Conservation (phyloP, 2,888 invertebrate genomes). For the Andrena bicolor region DNA sequence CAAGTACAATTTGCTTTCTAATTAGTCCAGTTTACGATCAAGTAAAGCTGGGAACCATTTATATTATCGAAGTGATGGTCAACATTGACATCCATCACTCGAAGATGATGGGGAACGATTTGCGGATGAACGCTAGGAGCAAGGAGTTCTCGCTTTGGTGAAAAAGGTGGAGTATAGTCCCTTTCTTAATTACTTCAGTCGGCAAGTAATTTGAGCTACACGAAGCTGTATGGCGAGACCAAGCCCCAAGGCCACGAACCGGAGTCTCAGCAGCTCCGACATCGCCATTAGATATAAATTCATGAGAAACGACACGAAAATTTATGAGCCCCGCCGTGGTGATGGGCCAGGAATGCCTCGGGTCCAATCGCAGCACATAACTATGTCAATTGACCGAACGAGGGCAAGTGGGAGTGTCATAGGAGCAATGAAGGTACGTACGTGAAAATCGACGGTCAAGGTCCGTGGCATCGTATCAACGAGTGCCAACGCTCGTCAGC, state of each 20-base stretch:
- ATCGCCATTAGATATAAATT: background rate
- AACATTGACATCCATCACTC: too few species aligned
- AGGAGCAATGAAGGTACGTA: conserved; percentile 28
- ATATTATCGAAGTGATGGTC: too few species aligned
- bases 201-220: too few species aligned
- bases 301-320: conserved; percentile 16
- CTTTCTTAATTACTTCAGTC: too few species aligned
- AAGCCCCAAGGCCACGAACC: background rate
- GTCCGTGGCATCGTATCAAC: conserved; percentile 47
- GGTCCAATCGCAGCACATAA: conserved; percentile 18
- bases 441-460: conserved; percentile 64
- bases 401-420: conserved; percentile 46
- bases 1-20: too few species aligned
- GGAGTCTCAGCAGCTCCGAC: background rate
- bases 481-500: background rate
- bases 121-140: too few species aligned
- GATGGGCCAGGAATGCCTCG: conserved; percentile 23
- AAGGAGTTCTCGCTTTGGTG: too few species aligned
- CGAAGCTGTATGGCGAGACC: background rate
- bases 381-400: conserved; percentile 60
- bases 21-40: too few species aligned
- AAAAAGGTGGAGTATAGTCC: too few species aligned
- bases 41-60: too few species aligned
- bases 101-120: too few species aligned
- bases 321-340: conserved; percentile 21